Evolutionary conservation across 2,113 vertebrate genomes (phyloP).

Genomic region (Tor tambroides): DNA sequence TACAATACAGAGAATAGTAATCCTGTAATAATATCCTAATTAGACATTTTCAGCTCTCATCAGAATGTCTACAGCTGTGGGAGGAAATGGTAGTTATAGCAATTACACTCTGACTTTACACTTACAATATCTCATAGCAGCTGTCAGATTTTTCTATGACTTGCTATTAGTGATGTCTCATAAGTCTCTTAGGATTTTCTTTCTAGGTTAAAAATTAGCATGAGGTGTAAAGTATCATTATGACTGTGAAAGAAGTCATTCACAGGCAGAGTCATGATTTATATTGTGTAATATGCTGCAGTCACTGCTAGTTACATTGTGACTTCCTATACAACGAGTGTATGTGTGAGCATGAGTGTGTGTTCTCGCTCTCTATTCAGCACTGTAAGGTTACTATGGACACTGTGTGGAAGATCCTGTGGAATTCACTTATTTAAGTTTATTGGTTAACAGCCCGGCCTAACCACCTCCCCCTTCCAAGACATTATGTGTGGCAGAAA

Average conservation of each 20-base stretch:
- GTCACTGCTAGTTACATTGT: conserved; percentile 19
- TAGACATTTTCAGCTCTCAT: conserved; percentile 22
- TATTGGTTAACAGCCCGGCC: conserved; percentile 64
- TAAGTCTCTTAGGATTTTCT: neutral
- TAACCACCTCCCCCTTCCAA: conserved; percentile 22
- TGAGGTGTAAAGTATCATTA: conserved; percentile 16
- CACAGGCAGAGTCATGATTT: conserved; percentile 20
- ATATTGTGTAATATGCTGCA: conserved; percentile 13
- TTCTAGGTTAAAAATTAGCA: conserved; percentile 12
- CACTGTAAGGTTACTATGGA: conserved; percentile 66
- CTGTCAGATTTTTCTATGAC: neutral
- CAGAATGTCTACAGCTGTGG: neutral
- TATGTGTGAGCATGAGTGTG: neutral
- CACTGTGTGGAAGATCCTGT: conserved; percentile 65
- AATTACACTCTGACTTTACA: neutral
- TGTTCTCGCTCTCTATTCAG: conserved; percentile 40
- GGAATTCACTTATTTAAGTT: conserved; percentile 77
- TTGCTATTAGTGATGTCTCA: neutral
- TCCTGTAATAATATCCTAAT: neutral
- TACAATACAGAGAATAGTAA: neutral
- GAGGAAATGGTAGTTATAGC: neutral
- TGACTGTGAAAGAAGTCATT: conserved; percentile 26
- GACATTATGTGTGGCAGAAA: neutral
- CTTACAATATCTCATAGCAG: neutral
- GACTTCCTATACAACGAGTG: neutral